A percentile compares a stretch with the other conserved stretches of the same genome.
Conservation (phyloP, 2,113 vertebrate genomes). For the Chamaea fasciata region DNA sequence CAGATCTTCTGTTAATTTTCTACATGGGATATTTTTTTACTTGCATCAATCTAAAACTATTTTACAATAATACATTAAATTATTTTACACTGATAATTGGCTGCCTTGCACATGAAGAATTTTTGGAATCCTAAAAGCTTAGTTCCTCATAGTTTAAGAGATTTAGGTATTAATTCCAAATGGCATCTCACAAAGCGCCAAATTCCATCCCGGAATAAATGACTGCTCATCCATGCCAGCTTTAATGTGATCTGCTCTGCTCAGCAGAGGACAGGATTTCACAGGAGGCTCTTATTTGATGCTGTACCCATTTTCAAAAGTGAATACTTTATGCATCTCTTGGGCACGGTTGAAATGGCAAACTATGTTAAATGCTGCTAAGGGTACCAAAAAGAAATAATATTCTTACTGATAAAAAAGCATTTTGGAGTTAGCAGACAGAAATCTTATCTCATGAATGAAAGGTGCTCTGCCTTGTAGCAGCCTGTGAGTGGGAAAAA, state of each 20-base stretch:
- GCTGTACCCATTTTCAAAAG: neutral
- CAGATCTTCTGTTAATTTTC: neutral
- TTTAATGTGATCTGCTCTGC: neutral
- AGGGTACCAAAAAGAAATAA: neutral
- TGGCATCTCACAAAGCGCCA: neutral
- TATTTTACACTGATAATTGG: neutral
- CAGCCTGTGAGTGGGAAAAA: neutral
- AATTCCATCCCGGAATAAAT: neutral
- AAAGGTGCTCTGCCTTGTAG: neutral
- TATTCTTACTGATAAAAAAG: neutral
- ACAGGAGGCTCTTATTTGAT: neutral
- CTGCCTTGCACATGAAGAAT: neutral
- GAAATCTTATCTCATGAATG: neutral
- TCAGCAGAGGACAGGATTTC: neutral
- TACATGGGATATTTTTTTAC: neutral
- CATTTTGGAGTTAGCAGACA: neutral
- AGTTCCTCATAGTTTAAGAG: neutral
- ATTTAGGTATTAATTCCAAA: conserved; percentile 35
- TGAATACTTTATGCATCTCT: neutral
- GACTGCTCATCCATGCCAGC: neutral
- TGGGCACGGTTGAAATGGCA: neutral
- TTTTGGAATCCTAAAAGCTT: conserved; percentile 25
- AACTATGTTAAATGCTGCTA: neutral
- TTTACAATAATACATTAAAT: neutral
- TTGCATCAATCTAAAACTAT: neutral